Evolutionary conservation across 2,888 invertebrate species (phyloP).

Genomic region (Oasisia sp.): DNA sequence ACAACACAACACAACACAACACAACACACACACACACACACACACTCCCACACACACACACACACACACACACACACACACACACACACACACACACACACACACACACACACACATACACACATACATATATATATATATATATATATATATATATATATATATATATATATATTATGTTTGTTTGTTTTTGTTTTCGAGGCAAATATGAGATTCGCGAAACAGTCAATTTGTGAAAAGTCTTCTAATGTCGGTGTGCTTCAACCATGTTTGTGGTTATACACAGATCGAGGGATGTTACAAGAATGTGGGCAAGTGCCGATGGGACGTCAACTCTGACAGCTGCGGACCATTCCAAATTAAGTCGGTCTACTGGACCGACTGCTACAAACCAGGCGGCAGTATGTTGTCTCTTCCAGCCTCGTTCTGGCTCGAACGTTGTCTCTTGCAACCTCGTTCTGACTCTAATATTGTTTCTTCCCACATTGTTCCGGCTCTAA

Average conservation of each 20-base stretch:
- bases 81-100: too few species aligned
- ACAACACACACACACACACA: too few species aligned
- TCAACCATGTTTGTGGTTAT: neutral
- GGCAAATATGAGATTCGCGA: too few species aligned
- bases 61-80: too few species aligned
- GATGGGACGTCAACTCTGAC: constrained; percentile 44
- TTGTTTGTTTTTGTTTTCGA: too few species aligned
- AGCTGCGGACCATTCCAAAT: constrained; percentile 61
- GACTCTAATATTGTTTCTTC: neutral
- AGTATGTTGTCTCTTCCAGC: constrained; percentile 40
- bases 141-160: too few species aligned
- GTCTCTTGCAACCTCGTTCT: neutral
- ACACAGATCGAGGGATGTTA: neutral
- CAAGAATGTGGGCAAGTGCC: neutral
- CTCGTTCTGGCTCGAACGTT: neutral
- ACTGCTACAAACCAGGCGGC: constrained; percentile 53
- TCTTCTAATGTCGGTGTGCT: neutral
- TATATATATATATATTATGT: too few species aligned
- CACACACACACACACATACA: too few species aligned
- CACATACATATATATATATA: too few species aligned
- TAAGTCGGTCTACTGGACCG: constrained; percentile 53
- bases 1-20: too few species aligned
- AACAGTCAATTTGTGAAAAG: too few species aligned
- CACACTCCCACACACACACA: too few species aligned
- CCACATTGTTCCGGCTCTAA: neutral